These are phyloP conservation scores for Dinomys branickii DNA, from an alignment of 2,113 vertebrate species.

Conservation along the genomic window DNA sequence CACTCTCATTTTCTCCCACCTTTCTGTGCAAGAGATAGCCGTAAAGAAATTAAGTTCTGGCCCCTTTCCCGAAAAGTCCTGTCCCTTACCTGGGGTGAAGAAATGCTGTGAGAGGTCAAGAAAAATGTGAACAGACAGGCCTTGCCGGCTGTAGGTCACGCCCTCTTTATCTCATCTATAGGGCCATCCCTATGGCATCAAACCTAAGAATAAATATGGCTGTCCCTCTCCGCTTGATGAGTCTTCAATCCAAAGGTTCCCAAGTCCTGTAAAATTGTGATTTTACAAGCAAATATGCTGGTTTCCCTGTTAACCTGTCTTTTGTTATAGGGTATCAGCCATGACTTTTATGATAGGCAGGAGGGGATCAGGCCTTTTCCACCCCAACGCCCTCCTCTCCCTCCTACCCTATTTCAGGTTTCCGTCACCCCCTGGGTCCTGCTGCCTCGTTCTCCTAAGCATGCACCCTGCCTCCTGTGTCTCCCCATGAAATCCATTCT, in stretches of 20 bases:
- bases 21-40: background rate
- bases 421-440: background rate
- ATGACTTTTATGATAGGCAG: background rate
- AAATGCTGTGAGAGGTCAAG: background rate
- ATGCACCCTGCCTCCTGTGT: constrained; percentile 59
- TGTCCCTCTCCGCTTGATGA: background rate
- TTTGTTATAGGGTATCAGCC: background rate
- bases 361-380: background rate
- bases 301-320: background rate
- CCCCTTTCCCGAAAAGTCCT: background rate
- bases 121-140: no score
- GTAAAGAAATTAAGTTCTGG: background rate
- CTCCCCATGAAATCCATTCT: constrained; percentile 82
- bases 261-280: background rate
- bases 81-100: background rate
- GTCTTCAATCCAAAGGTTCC: background rate
- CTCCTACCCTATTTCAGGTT: constrained; percentile 28
- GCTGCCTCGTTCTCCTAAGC: constrained; percentile 23
- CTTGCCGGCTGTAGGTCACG: background rate
- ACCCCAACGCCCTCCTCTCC: background rate
- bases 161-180: background rate
- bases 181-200: no score
- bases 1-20: background rate
- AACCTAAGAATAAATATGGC: background rate
- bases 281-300: background rate